A percentile compares a stretch with the other conserved stretches of the same genome.
Conservation (phyloP, 2,797 vertebrate genomes). For the Anguilla anguilla region DNA sequence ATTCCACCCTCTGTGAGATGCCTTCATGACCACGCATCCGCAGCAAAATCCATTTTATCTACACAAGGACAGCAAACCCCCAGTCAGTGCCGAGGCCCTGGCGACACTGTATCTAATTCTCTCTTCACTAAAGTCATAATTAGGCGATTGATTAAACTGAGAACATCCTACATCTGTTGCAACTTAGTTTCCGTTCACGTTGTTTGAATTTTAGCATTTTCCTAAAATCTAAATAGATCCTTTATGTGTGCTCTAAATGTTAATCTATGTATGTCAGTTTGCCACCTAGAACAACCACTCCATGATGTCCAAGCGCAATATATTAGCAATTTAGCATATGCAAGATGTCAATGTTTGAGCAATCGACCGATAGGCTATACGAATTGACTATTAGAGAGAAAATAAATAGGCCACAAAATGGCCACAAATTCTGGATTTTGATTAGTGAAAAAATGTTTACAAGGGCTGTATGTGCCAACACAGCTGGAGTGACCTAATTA, state of each 20-base stretch:
- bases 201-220: background rate
- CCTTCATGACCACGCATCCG: no score
- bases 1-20: no score
- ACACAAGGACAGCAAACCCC: background rate
- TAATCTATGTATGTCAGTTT: background rate
- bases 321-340: background rate
- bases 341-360: background rate
- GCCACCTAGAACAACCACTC: background rate
- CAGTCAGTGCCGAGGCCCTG: background rate
- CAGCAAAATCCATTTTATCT: background rate
- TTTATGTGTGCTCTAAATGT: background rate
- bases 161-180: background rate
- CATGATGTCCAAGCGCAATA: background rate
- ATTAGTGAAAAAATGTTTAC: background rate
- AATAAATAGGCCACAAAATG: background rate
- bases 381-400: background rate
- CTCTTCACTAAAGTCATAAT: background rate
- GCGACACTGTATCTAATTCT: background rate
- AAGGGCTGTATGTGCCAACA: background rate
- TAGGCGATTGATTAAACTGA: no score
- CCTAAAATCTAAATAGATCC: background rate
- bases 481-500: slow-evolving; percentile 1
- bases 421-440: background rate
- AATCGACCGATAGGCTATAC: background rate
- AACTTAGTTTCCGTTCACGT: background rate